Percentiles rank a stretch among this genome's conserved stretches.
Conservation (phyloP, 2,888 invertebrate genomes). For the Pristionchus entomophagus region DNA sequence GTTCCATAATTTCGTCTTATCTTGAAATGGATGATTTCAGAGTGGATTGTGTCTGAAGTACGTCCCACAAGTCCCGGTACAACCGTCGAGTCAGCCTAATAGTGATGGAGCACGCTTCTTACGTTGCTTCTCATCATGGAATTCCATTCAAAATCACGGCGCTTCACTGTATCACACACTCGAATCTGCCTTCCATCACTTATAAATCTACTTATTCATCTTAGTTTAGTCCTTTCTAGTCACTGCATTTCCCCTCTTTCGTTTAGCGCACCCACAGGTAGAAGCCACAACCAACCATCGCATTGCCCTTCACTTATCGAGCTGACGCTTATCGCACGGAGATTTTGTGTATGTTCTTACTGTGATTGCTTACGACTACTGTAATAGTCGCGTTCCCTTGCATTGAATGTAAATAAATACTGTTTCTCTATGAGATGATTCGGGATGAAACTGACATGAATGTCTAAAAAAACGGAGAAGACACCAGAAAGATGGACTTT, state of each 20-base stretch:
- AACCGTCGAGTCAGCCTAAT: conserved; percentile 43
- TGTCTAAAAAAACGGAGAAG: no score
- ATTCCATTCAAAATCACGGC: background rate
- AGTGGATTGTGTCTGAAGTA: conserved; percentile 36
- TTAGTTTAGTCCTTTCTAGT: background rate
- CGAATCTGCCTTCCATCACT: background rate
- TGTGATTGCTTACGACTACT: conserved; percentile 6
- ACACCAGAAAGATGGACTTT: no score
- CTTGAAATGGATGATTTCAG: background rate
- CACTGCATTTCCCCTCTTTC: background rate
- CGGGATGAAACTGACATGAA: no score
- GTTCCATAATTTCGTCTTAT: background rate
- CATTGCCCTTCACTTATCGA: conserved; percentile 28
- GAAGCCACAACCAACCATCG: background rate
- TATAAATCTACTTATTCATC: background rate
- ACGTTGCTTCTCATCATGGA: background rate
- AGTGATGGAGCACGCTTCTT: conserved; percentile 2
- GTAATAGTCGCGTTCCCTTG: background rate
- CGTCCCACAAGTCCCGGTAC: conserved; percentile 27
- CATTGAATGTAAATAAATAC: no score
- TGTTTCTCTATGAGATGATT: no score
- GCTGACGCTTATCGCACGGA: conserved; percentile 10
- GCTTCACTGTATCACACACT: background rate
- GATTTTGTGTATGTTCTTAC: background rate
- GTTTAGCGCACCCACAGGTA: background rate